Base-by-base conservation (phyloP, 2,888 invertebrate genomes). In the Herminia tarsipennalis region DNA sequence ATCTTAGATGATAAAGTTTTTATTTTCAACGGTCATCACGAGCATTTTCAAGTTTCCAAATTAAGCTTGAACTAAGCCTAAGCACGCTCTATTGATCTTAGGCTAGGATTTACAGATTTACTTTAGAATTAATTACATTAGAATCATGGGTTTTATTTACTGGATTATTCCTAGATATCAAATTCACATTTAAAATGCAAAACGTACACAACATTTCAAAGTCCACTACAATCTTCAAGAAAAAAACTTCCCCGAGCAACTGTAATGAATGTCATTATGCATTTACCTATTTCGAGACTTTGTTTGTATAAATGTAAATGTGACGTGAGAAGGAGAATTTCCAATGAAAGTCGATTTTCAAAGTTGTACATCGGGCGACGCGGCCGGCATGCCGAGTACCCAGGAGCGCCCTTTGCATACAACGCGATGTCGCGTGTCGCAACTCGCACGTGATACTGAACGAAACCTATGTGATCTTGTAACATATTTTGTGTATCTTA, bases 291-390 rank as follows among this genome's bases (percentile, higher is more conserved):
- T 53, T 61, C 44, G 17, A 49, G 57, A 68, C 56, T 64, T 66
- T 70, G 63, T 75, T 74, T 66, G 76, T 78, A 79, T 70, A 83
- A 81, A 81, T 82, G 75, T 78, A 82, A 83, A 86, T 83, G 83
- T 81, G 78, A 73, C 70, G 72, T 67, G 58, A 66, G 67, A 73
- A 73, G 42, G 34, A 64, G 67, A 79, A 85, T 75, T 86, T 86
- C 70, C 71, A 83, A 84, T 81, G 79, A 81, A 85, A 87, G 84
- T 88, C 83, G 84, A 86, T 88, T 87, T 84, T 80, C 78, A 61
- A 86, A 87, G 83, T 86, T 83, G 78, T 78, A 69, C 75, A 70
- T 52, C 38, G 56, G 47, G 58, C 72, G 66, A 79, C 78, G 78
- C 72, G 76, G 56, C 56, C 54, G 51, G 80, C 78, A 77, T 80